Base-by-base conservation (phyloP, 2,888 invertebrate species). In the Drosophila lacicola region DNA sequence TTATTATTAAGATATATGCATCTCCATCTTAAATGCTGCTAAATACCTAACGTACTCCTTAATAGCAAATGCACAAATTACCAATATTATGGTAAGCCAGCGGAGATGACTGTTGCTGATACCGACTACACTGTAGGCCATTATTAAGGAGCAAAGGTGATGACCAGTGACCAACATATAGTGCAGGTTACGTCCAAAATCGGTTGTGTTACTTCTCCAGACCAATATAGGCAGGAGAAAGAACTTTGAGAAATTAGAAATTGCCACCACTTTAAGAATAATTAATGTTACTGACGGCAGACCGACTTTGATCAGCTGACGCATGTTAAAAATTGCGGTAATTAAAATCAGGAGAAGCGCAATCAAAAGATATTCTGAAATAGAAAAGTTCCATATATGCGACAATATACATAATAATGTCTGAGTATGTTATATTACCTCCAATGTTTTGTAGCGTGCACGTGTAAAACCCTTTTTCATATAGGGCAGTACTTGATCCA, bases 191-290 rank as follows among this genome's bases (percentile, higher is more conserved):
- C 89, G 82, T 4, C 92, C 92, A 21, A 91, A 80, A 19, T 90
- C 91, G 3, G 92, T 92, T 11, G 91, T 91, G 44, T 93, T 92
- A 51, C 89, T 91, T 19, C 91, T 90, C 95, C 96, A 96, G 69
- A 95, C 95, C 65, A 95, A 91, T 82, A 93, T 93, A 0, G 95
- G 95, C 17, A 96, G 86, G 3, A 95, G 90, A 60, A 95, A 93
- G 78, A 95, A 93, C 14, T 93, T 93, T 55, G 95, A 94, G 84
- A 94, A 94, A 88, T 94, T 93, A 0, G 95, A 94, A 65, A 96
- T 90, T 0, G 95, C 93, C 70, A 95, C 93, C 1, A 94, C 94
- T 84, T 95, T 95, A 65, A 94, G 89, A 14, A 94, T 83, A 10
- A 90, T 85, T 19, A 89, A 50, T 4, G 75, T 64, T 19, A 78